These are phyloP conservation scores for Eidolon dupreanum DNA, from an alignment of 2,797 vertebrate genomes.

Conservation along the genomic window DNA sequence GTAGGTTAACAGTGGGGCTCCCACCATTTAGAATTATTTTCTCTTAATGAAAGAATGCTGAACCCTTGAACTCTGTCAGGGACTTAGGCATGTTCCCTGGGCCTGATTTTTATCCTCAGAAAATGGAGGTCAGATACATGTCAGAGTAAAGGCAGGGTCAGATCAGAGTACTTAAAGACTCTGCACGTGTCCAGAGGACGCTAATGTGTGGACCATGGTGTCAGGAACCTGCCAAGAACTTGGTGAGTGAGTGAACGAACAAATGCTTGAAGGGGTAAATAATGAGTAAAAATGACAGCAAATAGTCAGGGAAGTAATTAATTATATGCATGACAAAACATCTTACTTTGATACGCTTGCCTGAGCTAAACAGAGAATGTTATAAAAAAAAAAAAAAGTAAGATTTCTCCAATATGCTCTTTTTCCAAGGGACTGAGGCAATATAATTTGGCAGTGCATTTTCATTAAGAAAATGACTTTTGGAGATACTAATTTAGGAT, in stretches of 20 bases:
- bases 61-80: constrained; percentile 77
- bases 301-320: constrained; percentile 32
- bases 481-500: not conserved
- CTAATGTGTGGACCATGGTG: constrained; percentile 59
- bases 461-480: not conserved
- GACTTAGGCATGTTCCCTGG: constrained; percentile 62
- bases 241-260: not conserved
- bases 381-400: not conserved
- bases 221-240: constrained; percentile 42
- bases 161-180: constrained; percentile 64
- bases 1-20: constrained; percentile 63
- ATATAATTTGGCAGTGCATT: not conserved
- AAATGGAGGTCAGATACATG: constrained; percentile 75
- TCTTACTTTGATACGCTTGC: not conserved
- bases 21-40: constrained; percentile 69
- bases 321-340: not conserved
- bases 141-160: constrained; percentile 74
- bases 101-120: constrained; percentile 72
- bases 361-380: not conserved
- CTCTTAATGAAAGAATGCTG: constrained; percentile 75
- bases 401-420: not conserved
- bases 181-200: constrained; percentile 33
- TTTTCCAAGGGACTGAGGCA: not conserved
- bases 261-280: constrained; percentile 30
- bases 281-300: constrained; percentile 34